Conservation (phyloP, 2,888 invertebrate species). For the Drosophila dives region DNA sequence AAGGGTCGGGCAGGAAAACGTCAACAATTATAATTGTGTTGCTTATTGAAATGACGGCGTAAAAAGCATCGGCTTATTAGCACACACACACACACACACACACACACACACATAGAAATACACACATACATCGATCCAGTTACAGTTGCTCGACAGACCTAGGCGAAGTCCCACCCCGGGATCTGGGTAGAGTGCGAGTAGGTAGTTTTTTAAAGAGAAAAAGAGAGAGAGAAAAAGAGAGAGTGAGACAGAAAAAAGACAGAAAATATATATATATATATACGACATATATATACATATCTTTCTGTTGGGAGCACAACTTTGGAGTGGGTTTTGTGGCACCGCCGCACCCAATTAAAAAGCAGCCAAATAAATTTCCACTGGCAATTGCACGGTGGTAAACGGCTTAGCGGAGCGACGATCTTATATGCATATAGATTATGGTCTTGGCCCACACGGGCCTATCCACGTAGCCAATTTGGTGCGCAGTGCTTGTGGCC, state of each 20-base stretch:
- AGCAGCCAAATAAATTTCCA: conserved; percentile 52
- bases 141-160: conserved; percentile 6
- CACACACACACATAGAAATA: background rate
- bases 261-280: background rate
- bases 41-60: conserved; percentile 28
- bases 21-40: conserved; percentile 28
- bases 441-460: conserved; percentile 17
- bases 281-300: background rate
- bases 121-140: conserved; percentile 14
- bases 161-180: conserved; percentile 2
- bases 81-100: conserved; percentile 21
- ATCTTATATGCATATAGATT: conserved; percentile 43
- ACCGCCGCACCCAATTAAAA: conserved; percentile 47
- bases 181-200: background rate
- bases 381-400: conserved; percentile 18
- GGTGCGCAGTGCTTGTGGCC: background rate
- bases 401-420: conserved; percentile 12
- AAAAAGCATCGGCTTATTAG: conserved; percentile 39
- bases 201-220: background rate
- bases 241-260: background rate
- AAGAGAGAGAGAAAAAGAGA: background rate
- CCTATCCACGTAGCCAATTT: conserved; percentile 16
- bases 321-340: background rate
- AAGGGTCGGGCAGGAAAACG: conserved; percentile 20
- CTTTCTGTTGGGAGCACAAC: background rate